Conservation (phyloP, 2,797 vertebrate genomes). For the Moxostoma hubbsi region DNA sequence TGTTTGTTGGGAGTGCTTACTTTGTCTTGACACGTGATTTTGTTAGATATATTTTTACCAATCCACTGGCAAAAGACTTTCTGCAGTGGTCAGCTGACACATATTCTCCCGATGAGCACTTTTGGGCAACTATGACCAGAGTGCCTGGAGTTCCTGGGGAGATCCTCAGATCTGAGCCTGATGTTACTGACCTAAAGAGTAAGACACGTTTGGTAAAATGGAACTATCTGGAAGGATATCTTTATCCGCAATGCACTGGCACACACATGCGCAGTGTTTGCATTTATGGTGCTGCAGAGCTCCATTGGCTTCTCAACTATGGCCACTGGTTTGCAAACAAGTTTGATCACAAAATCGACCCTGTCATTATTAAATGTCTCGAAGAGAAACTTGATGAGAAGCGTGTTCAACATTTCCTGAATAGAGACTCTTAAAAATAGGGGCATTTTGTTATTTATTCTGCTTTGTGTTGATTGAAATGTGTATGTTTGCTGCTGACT, state of each 20-base stretch:
- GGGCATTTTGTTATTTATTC: neutral
- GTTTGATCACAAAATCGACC: slow-evolving; percentile 91
- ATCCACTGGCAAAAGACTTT: slow-evolving; percentile 80
- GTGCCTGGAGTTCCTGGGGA: slow-evolving; percentile 86
- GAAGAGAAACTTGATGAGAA: slow-evolving; percentile 86
- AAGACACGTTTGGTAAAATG: slow-evolving; percentile 94
- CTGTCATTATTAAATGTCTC: slow-evolving; percentile 86
- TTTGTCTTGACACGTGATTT: slow-evolving; percentile 87
- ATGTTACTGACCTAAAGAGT: slow-evolving; percentile 89
- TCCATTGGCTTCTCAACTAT: slow-evolving; percentile 88
- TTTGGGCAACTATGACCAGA: slow-evolving; percentile 89
- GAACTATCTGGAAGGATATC: slow-evolving; percentile 84
- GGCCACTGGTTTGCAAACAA: slow-evolving; percentile 96
- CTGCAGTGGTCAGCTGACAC: slow-evolving; percentile 90
- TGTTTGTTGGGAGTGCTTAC: slow-evolving; percentile 93
- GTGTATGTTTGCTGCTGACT: neutral
- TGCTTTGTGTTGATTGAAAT: neutral
- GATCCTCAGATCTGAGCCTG: slow-evolving; percentile 75
- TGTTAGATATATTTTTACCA: slow-evolving; percentile 76
- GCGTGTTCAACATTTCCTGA: slow-evolving; percentile 70
- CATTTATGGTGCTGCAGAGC: slow-evolving; percentile 88
- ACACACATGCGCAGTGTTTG: slow-evolving; percentile 88
- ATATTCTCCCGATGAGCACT: slow-evolving; percentile 93
- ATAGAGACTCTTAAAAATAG: slow-evolving; percentile 41
- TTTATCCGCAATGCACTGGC: slow-evolving; percentile 90